Evolutionary conservation across 1,140 invertebrate species (phyloP).

Genomic region (Stenopsyche tienmushanensis): DNA sequence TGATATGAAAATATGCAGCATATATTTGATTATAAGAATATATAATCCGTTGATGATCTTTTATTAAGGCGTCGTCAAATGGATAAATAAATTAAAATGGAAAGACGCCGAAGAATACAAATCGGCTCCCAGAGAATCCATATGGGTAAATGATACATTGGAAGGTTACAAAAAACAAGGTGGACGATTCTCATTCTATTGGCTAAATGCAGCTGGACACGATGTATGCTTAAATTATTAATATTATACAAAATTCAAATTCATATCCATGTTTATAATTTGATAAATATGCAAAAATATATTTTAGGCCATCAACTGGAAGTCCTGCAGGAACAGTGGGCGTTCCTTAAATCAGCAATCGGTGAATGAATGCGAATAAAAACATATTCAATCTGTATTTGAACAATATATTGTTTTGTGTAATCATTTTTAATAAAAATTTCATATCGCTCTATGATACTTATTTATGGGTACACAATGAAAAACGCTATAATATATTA

Average conservation of each 20-base stretch:
- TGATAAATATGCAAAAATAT: too few relatives aligned
- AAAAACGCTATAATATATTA: too few relatives aligned
- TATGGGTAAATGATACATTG: constrained; percentile 59
- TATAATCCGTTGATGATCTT: neutral
- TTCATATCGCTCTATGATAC: too few relatives aligned
- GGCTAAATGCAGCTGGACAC: constrained; percentile 71
- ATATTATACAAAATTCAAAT: neutral
- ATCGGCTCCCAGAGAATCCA: constrained; percentile 53
- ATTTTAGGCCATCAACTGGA: constrained; percentile 57
- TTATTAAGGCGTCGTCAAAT: constrained; percentile 44
- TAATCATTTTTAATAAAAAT: too few relatives aligned
- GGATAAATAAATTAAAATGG: constrained; percentile 73
- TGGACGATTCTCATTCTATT: constrained; percentile 72
- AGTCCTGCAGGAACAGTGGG: constrained; percentile 58
- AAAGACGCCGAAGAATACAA: constrained; percentile 57
- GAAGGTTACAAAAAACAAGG: constrained; percentile 68
- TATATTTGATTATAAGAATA: neutral
- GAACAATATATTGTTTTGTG: too few relatives aligned
- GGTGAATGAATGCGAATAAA: too few relatives aligned
- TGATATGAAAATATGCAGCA: neutral
- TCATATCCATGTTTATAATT: neutral
- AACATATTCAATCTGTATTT: too few relatives aligned
- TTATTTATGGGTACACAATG: too few relatives aligned
- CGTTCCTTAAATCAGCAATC: constrained; percentile 60
- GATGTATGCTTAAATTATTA: constrained; percentile 44